Conservation (phyloP, 2,888 invertebrate genomes). For the Strigamia maritima region DNA sequence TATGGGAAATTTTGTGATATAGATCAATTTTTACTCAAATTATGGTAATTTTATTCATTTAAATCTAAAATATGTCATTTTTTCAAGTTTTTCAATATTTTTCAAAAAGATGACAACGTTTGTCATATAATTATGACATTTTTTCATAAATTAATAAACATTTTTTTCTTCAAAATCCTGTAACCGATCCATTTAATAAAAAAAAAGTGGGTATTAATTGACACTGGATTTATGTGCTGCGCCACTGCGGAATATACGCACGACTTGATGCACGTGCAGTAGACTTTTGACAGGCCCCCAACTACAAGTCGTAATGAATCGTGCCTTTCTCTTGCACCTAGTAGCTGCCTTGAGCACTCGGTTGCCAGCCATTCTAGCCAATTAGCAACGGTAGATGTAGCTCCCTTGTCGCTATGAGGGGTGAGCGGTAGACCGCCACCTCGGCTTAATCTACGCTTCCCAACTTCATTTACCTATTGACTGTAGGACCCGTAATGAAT, state of each 20-base stretch:
- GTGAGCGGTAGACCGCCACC: not conserved
- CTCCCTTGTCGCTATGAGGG: not conserved
- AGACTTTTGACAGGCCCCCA: not conserved
- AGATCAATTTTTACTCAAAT: no score
- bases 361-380: not conserved
- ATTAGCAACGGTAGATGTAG: conserved; percentile 4
- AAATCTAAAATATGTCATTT: no score
- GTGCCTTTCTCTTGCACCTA: not conserved
- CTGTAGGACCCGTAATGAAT: not conserved
- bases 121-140: no score
- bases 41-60: no score
- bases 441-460: not conserved
- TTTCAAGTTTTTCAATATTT: no score
- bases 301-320: not conserved
- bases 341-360: not conserved
- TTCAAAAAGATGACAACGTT: no score
- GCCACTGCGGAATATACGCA: not conserved
- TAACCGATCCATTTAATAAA: not conserved
- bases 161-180: not conserved
- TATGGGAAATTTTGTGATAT: no score
- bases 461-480: conserved; percentile 1
- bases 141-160: no score
- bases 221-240: not conserved
- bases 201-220: not conserved
- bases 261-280: conserved; percentile 4